Base-by-base conservation (phyloP, 1,140 invertebrate species). In the Panulirus ornatus region DNA sequence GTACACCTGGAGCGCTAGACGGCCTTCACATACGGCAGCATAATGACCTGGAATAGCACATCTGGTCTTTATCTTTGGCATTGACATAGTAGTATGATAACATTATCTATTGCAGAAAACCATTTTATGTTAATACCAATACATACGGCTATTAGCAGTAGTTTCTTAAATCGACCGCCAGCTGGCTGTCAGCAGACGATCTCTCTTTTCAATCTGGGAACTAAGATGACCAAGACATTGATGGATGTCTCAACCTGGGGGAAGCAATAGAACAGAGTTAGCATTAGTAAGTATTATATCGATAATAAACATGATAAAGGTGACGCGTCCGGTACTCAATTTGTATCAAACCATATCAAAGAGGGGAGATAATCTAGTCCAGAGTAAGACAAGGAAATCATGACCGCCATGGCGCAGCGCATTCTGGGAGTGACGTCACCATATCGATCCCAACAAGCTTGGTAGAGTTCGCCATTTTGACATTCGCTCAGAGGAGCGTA, bases 401-500 rank as follows among this genome's bases (percentile, higher is more conserved):
- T 82, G 51, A n/a, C n/a, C 34, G 79, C 70, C 44, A 75, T 54
- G 78, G 87, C 87, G 87, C 87, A 27, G 76, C 58, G 87, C 87
- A 70, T 83, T 83, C n/a, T 83, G 87, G 87, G 87, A 88, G 87
- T 88, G 87, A 88, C 87, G 87, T 88, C 87, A 88, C 34, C 42
- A 51, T 73, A 88, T 88, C 78, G 87, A 88, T 83, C 79, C 86
- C 58, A 19, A 71, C 75, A 70, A 88, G 76, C 85, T 79, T 88
- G 75, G 75, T 88, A 81, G 19, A 84, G 88, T 89, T 89, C 88
- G 88, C 88, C 88, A 89, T 89, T 89, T 89, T 89, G 51, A 89
- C 79, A 82, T 44, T 89, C 79, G 88, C 88, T 89, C 88, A 47
- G 34, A 73, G 79, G 88, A 83, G 88, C 88, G 88, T 83, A 89